A percentile compares a stretch with the other conserved stretches of the same genome.
Conservation (phyloP, 2,888 invertebrate genomes). For the Cephonodes hylas region DNA sequence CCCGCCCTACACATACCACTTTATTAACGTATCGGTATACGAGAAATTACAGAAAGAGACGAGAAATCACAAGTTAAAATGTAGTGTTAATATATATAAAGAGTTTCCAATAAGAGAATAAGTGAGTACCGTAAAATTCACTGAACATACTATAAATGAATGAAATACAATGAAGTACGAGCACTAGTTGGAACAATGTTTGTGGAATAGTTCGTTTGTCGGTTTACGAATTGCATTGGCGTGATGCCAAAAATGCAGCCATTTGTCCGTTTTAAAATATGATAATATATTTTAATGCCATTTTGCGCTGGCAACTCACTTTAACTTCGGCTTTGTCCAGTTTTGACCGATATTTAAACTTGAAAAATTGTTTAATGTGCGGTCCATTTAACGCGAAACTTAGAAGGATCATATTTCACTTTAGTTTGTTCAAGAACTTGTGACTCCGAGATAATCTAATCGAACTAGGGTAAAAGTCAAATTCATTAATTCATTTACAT, state of each 20-base stretch:
- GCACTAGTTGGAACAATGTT: background rate
- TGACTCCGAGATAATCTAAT: too few species aligned
- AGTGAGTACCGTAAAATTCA: background rate
- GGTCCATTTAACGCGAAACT: background rate
- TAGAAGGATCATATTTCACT: background rate
- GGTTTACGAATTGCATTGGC: background rate
- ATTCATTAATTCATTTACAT: too few species aligned
- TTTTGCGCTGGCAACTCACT: background rate
- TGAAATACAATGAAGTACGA: background rate
- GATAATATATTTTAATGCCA: slow-evolving; percentile 6
- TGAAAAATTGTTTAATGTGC: background rate
- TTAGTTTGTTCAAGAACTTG: too few species aligned
- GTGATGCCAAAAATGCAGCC: background rate
- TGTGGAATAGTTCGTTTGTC: background rate
- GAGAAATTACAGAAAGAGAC: too few species aligned
- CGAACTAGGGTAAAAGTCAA: too few species aligned
- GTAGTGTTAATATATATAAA: too few species aligned
- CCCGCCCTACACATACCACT: too few species aligned
- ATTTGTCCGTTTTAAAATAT: slow-evolving; percentile 1
- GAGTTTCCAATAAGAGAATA: too few species aligned
- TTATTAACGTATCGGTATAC: too few species aligned
- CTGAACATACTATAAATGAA: background rate
- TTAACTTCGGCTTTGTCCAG: background rate
- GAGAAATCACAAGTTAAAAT: too few species aligned
- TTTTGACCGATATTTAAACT: background rate